Evolutionary conservation across 2,113 vertebrate genomes (phyloP).

Genomic region (Myrmecophaga tridactyla): DNA sequence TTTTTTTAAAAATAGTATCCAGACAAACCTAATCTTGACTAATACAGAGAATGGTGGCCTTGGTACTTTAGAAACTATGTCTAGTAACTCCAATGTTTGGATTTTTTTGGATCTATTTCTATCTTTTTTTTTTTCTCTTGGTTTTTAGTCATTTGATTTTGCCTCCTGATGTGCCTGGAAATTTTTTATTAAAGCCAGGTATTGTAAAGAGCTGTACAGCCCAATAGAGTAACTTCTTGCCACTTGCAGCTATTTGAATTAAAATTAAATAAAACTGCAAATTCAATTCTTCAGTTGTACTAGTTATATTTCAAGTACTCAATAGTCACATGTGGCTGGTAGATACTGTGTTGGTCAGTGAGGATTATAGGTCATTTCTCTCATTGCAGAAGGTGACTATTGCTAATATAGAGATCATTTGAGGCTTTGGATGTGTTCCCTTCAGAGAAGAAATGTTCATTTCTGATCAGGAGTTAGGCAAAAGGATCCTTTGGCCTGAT

Average conservation of each 20-base stretch:
- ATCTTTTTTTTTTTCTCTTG: neutral
- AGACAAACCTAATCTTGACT: neutral
- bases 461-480: neutral
- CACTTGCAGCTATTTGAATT: neutral
- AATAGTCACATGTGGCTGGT: neutral
- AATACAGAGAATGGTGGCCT: neutral
- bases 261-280: neutral
- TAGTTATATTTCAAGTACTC: no score
- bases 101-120: neutral
- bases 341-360: neutral
- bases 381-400: neutral
- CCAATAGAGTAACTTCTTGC: neutral
- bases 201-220: neutral
- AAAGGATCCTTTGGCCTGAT: neutral
- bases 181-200: neutral
- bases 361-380: neutral
- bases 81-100: neutral
- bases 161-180: neutral
- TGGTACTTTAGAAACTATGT: neutral
- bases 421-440: neutral
- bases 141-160: conserved; percentile 5
- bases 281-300: neutral
- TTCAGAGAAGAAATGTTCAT: neutral
- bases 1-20: neutral
- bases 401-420: neutral